These are phyloP conservation scores for Myodes glareolus DNA, from an alignment of 2,113 vertebrate genomes.

Conservation along the genomic window DNA sequence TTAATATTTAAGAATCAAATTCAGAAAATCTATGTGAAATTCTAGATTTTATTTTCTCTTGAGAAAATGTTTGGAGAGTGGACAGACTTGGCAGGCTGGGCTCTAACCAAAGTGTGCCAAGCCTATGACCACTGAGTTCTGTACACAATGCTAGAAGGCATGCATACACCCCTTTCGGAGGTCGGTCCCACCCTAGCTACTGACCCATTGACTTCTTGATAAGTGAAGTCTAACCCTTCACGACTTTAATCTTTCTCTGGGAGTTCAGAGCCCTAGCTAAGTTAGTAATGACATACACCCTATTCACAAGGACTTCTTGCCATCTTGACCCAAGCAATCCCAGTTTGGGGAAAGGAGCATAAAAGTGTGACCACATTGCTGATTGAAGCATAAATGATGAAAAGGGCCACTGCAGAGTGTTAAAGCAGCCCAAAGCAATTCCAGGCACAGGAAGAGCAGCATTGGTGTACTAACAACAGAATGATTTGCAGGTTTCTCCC, in stretches of 20 bases:
- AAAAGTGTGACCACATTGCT: background rate
- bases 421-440: background rate
- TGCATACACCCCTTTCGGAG: rapidly evolving
- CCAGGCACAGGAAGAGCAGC: background rate
- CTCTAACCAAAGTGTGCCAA: background rate
- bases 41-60: conserved; percentile 34
- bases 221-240: background rate
- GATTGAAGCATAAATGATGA: background rate
- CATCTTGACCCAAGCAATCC: background rate
- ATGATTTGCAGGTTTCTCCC: background rate
- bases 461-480: background rate
- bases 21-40: background rate
- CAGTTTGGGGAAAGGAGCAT: background rate
- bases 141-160: background rate
- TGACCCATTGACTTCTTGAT: background rate
- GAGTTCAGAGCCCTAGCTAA: background rate
- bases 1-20: background rate
- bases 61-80: background rate
- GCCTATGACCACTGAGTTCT: rapidly evolving
- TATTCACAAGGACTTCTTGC: background rate
- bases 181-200: rapidly evolving
- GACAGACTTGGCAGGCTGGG: no score
- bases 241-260: background rate
- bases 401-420: background rate
- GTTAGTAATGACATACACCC: background rate